These are phyloP conservation scores for Sycophila texana DNA, from an alignment of 2,888 invertebrate genomes.

Conservation along the genomic window DNA sequence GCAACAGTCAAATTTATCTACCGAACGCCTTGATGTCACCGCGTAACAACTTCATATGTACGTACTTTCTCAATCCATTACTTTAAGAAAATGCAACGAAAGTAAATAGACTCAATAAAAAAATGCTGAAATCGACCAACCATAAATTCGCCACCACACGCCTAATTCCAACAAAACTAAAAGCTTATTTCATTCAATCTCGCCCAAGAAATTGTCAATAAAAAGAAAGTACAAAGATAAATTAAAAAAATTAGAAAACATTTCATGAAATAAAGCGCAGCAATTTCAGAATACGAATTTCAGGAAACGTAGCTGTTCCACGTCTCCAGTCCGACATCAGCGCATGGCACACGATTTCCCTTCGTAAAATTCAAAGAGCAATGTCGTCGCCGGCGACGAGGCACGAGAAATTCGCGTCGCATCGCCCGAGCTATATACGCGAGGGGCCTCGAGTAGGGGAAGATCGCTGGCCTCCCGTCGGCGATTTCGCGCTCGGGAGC, in stretches of 20 bases:
- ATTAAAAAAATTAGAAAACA: background rate
- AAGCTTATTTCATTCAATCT: no score
- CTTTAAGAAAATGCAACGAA: no score
- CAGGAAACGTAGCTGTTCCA: background rate
- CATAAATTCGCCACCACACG: no score
- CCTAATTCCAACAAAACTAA: no score
- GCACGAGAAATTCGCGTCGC: conserved; percentile 22
- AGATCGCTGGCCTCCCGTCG: no score
- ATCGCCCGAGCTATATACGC: background rate
- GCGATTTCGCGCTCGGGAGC: conserved; percentile 25
- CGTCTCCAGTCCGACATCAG: background rate
- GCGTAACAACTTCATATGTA: no score
- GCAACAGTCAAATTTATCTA: no score
- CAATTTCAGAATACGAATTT: background rate
- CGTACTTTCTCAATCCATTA: no score
- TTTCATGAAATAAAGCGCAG: background rate
- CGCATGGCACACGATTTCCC: conserved; percentile 48
- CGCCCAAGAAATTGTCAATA: no score
- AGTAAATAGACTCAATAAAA: no score
- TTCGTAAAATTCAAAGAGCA: conserved; percentile 48
- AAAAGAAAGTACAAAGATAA: background rate
- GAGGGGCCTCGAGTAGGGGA: background rate
- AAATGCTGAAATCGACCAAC: no score
- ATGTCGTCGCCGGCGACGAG: background rate
- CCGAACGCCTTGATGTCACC: no score